These are phyloP conservation scores for Oeneis ivallda DNA, from an alignment of 2,888 invertebrate species.

Conservation along the genomic window DNA sequence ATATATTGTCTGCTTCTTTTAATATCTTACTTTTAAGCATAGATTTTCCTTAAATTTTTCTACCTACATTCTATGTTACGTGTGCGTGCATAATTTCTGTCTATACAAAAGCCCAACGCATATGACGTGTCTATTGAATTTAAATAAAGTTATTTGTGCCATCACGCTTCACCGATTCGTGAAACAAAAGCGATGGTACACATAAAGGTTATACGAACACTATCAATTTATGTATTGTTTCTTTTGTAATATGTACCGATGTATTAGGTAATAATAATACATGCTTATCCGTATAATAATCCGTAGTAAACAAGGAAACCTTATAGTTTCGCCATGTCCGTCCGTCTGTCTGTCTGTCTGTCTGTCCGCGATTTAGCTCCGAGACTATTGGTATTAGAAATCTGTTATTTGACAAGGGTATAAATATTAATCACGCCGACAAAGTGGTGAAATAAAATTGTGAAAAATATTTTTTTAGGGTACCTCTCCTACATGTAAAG, in stretches of 20 bases:
- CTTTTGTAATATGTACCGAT: conserved; percentile 1
- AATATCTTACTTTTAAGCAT: not conserved
- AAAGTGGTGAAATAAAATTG: too few relatives aligned
- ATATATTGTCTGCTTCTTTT: too few relatives aligned
- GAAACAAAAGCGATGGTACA: conserved; percentile 39
- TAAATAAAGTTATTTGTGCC: conserved; percentile 40
- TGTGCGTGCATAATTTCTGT: conserved; percentile 14
- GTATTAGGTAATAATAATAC: not conserved
- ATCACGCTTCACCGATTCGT: conserved; percentile 42
- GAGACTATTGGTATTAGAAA: too few relatives aligned
- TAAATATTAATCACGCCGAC: too few relatives aligned
- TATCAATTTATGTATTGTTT: conserved; percentile 29
- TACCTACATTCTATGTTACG: not conserved
- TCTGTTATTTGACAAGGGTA: too few relatives aligned
- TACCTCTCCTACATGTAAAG: too few relatives aligned
- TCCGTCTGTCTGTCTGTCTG: too few relatives aligned
- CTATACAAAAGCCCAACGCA: not conserved
- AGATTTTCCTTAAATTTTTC: not conserved
- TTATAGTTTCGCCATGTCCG: too few relatives aligned
- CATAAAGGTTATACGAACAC: conserved; percentile 27
- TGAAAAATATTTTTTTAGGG: too few relatives aligned
- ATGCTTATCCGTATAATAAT: too few relatives aligned
- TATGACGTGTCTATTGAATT: conserved; percentile 32
- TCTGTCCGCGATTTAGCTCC: too few relatives aligned
- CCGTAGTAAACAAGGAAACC: too few relatives aligned